These are phyloP conservation scores for Dascyllus trimaculatus DNA, from an alignment of 2,113 vertebrate genomes.

Conservation along the genomic window DNA sequence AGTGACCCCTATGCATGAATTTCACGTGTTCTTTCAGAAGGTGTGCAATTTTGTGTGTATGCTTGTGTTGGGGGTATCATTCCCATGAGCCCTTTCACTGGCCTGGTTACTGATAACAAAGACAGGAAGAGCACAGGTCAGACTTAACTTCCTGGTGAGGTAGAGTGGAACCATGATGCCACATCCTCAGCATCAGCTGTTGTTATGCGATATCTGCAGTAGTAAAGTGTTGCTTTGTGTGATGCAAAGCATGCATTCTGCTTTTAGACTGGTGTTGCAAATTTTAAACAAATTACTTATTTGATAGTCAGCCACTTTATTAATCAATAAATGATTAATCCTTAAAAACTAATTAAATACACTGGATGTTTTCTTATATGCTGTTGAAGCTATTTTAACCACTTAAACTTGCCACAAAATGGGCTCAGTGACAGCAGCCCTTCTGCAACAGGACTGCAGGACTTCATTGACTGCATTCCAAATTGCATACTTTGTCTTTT, in stretches of 20 bases:
- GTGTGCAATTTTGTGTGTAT: constrained; percentile 17
- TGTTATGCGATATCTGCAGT: neutral
- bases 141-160: constrained; percentile 58
- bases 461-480: too few species aligned
- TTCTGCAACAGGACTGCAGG: too few species aligned
- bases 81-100: constrained; percentile 36
- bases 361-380: too few species aligned
- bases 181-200: constrained; percentile 20
- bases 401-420: too few species aligned
- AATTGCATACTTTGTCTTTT: too few species aligned
- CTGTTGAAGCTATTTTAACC: too few species aligned
- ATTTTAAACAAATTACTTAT: too few species aligned
- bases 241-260: neutral
- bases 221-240: neutral
- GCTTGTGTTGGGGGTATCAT: constrained; percentile 33
- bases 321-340: too few species aligned
- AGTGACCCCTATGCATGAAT: constrained; percentile 31
- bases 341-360: too few species aligned
- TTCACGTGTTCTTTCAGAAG: constrained; percentile 7
- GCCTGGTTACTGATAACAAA: constrained; percentile 77
- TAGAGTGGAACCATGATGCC: constrained; percentile 38
- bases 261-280: neutral
- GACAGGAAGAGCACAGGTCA: constrained; percentile 77
- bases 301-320: too few species aligned
- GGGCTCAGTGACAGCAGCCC: too few species aligned